Percentiles rank a stretch among this genome's conserved stretches.
phyloP scores from a whole-genome alignment of 2,888 invertebrate genomes.

The Gymnocheta viridis region DNA sequence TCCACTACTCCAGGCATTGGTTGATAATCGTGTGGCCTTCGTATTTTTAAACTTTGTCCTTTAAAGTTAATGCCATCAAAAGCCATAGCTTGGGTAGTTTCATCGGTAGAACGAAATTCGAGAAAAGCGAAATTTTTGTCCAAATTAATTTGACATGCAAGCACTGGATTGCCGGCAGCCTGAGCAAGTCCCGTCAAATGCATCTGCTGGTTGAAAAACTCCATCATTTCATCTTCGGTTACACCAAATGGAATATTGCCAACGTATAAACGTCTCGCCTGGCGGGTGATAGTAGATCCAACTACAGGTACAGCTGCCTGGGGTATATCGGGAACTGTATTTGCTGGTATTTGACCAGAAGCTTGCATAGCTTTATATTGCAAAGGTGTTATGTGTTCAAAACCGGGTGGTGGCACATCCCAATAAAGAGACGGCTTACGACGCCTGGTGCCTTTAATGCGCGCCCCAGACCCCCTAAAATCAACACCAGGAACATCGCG shows the following conservation, averaged over 20 bases:
- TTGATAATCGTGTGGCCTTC: slow-evolving; percentile 98
- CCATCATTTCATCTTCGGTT: slow-evolving; percentile 99
- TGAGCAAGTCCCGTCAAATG: slow-evolving; percentile 97
- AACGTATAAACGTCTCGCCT: slow-evolving; percentile 96
- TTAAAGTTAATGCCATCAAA: slow-evolving; percentile 99
- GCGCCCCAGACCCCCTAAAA: slow-evolving; percentile 70
- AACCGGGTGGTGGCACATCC: slow-evolving; percentile 99
- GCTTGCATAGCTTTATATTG: slow-evolving; percentile 95
- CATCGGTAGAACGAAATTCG: slow-evolving; percentile 98
- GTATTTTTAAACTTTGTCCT: slow-evolving; percentile 98
- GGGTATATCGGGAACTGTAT: slow-evolving; percentile 94
- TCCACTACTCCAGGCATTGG: slow-evolving; percentile 98
- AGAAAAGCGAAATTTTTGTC: slow-evolving; percentile 99
- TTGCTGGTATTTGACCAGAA: slow-evolving; percentile 97
- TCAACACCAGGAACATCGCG: slow-evolving; percentile 71
- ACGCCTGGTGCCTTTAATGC: slow-evolving; percentile 84
- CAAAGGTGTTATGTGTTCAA: slow-evolving; percentile 98
- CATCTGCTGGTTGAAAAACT: slow-evolving; percentile 99
- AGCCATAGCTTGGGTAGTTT: slow-evolving; percentile 99
- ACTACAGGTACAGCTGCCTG: slow-evolving; percentile 99
- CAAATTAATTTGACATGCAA: slow-evolving; percentile 98
- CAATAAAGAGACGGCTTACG: slow-evolving; percentile 97
- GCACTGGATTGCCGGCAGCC: slow-evolving; percentile 98
- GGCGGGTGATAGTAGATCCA: slow-evolving; percentile 96
- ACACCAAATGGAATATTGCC: slow-evolving; percentile 99